Percentiles rank a stretch among this genome's conserved stretches.
Evolutionary conservation across 2,797 vertebrate genomes (phyloP).

Genomic region (Myoxocephalus aenaeus): DNA sequence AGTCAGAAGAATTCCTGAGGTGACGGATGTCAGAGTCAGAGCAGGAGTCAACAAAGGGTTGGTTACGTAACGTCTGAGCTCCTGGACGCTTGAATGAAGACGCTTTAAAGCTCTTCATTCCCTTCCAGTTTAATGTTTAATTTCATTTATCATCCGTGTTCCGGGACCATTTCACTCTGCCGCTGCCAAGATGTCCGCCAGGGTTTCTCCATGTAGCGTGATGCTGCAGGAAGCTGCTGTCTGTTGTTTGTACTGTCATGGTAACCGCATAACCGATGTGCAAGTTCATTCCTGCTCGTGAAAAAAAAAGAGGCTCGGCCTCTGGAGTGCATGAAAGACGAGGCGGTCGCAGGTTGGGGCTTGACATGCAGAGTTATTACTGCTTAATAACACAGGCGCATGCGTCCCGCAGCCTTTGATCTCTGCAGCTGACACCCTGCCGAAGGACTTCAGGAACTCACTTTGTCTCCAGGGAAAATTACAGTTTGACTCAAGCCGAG

Average conservation of each 20-base stretch:
- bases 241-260: constrained; percentile 19
- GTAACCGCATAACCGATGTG: constrained; percentile 34
- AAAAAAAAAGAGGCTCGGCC: constrained; percentile 41
- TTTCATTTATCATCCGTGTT: not conserved
- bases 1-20: not conserved
- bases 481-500: constrained; percentile 5
- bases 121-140: not conserved
- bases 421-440: constrained; percentile 14
- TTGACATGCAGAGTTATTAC: constrained; percentile 34
- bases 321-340: not conserved
- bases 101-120: not conserved
- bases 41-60: not conserved
- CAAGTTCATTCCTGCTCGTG: not conserved
- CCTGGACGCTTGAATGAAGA: not conserved
- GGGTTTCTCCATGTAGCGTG: not conserved
- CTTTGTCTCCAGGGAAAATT: constrained; percentile 16
- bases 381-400: constrained; percentile 10
- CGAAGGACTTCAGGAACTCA: not conserved
- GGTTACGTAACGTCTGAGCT: not conserved
- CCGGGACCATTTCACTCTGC: not conserved
- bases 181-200: not conserved
- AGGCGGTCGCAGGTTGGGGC: constrained; percentile 39
- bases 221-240: constrained; percentile 1
- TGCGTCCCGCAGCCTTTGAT: constrained; percentile 10
- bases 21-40: not conserved